phyloP scores from a whole-genome alignment of 2,888 invertebrate genomes.

The Galeopsomyia nigrocyanea region DNA sequence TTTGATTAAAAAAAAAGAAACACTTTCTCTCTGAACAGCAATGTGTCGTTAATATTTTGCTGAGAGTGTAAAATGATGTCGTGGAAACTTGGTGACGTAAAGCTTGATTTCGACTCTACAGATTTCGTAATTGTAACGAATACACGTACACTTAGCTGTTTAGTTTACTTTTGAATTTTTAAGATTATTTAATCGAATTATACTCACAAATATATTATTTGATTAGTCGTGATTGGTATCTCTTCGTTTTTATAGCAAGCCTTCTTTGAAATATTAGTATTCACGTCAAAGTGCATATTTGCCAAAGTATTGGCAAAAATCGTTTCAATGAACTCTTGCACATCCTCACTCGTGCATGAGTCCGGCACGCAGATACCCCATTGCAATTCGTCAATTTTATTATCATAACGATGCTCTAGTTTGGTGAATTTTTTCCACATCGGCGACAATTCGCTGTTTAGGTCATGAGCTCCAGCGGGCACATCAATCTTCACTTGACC shows the following conservation, averaged over 20 bases:
- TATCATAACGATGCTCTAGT: constrained; percentile 52
- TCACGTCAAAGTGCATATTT: constrained; percentile 53
- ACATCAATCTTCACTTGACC: constrained; percentile 55
- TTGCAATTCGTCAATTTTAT: constrained; percentile 64
- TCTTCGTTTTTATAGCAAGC: constrained; percentile 55
- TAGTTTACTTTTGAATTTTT: no score
- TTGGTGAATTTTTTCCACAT: constrained; percentile 57
- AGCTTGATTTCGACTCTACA: neutral
- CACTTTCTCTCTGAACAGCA: constrained; percentile 10
- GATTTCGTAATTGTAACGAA: constrained; percentile 20
- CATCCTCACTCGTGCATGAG: constrained; percentile 66
- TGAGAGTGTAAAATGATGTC: constrained; percentile 21
- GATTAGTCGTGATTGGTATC: constrained; percentile 49
- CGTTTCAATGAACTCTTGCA: constrained; percentile 58
- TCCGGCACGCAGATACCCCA: constrained; percentile 74
- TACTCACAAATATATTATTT: constrained; percentile 59
- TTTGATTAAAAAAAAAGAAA: neutral
- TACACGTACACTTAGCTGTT: no score
- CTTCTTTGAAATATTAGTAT: constrained; percentile 50
- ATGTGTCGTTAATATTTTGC: constrained; percentile 17
- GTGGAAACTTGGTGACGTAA: constrained; percentile 18
- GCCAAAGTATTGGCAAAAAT: constrained; percentile 55
- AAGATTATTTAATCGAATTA: no score
- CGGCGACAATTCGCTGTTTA: constrained; percentile 30
- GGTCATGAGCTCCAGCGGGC: constrained; percentile 44